A percentile compares a stretch with the other conserved stretches of the same genome.
These are phyloP conservation scores for Penaeus japonicus DNA, from an alignment of 1,140 invertebrate species.

Conservation along the genomic window DNA sequence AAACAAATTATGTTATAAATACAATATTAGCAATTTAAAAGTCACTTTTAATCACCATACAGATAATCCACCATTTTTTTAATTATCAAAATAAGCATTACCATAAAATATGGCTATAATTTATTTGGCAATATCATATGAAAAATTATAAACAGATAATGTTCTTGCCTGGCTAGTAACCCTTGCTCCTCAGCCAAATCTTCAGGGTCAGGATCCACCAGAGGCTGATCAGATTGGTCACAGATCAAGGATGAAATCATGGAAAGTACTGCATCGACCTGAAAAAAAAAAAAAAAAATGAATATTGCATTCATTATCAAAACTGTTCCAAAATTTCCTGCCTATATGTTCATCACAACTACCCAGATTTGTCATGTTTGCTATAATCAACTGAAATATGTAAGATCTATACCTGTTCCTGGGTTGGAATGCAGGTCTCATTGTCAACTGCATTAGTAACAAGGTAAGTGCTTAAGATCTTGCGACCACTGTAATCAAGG, in stretches of 20 bases:
- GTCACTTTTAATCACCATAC: too few relatives aligned
- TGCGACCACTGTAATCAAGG: conserved; percentile 89
- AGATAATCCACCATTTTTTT: too few relatives aligned
- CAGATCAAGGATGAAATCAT: conserved; percentile 86
- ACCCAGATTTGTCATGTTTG: too few relatives aligned
- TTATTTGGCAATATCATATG: too few relatives aligned
- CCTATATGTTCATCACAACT: too few relatives aligned
- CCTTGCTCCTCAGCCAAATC: conserved; percentile 98
- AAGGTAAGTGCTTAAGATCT: conserved; percentile 86
- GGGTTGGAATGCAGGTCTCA: conserved; percentile 85
- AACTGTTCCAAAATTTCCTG: too few relatives aligned
- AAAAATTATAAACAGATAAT: too few relatives aligned
- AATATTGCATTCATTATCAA: not conserved
- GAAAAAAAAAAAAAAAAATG: not conserved
- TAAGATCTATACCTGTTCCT: conserved; percentile 73
- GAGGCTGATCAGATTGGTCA: conserved; percentile 82
- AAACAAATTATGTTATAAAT: not conserved
- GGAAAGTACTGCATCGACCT: conserved; percentile 70
- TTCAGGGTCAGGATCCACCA: conserved; percentile 78
- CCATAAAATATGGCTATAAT: too few relatives aligned
- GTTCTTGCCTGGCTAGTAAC: conserved; percentile 76
- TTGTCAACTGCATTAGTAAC: conserved; percentile 88
- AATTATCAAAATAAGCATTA: too few relatives aligned
- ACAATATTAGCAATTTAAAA: too few relatives aligned
- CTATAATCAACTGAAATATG: not conserved